A percentile compares a stretch with the other conserved stretches of the same genome.
These are phyloP conservation scores for Megaceryle alcyon DNA, from an alignment of 2,797 vertebrate genomes.

Conservation along the genomic window DNA sequence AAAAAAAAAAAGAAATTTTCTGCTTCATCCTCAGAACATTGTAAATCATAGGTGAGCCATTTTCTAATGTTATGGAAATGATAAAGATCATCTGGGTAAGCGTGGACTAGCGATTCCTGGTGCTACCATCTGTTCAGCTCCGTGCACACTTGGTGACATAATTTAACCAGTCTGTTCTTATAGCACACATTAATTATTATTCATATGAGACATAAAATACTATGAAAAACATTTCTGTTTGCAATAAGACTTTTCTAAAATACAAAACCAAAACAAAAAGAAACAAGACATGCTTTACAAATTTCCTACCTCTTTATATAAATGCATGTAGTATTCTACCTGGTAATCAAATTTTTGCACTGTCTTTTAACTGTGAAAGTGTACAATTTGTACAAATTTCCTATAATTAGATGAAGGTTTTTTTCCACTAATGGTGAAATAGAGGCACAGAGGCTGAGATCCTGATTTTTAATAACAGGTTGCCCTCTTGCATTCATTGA, in stretches of 20 bases:
- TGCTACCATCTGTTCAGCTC: conserved; percentile 52
- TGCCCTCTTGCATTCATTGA: background rate
- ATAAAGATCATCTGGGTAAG: conserved; percentile 5
- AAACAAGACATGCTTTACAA: background rate
- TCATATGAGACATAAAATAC: background rate
- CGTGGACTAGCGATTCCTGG: background rate
- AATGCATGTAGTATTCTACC: background rate
- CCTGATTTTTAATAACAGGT: background rate
- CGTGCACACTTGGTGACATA: background rate
- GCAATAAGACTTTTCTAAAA: background rate
- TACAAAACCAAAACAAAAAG: background rate
- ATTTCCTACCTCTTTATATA: background rate
- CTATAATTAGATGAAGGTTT: background rate
- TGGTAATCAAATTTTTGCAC: background rate
- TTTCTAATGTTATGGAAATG: background rate
- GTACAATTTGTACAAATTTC: background rate
- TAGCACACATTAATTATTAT: background rate
- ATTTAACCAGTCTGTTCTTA: conserved; percentile 5
- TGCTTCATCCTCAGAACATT: background rate
- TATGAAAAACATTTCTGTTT: background rate
- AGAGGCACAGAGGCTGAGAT: background rate
- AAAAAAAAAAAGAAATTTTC: background rate
- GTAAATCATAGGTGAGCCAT: background rate
- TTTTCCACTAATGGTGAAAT: background rate
- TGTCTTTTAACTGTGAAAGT: background rate